A percentile compares a stretch with the other conserved stretches of the same genome.
Conservation (phyloP, 2,113 vertebrate species). For the Puma concolor region DNA sequence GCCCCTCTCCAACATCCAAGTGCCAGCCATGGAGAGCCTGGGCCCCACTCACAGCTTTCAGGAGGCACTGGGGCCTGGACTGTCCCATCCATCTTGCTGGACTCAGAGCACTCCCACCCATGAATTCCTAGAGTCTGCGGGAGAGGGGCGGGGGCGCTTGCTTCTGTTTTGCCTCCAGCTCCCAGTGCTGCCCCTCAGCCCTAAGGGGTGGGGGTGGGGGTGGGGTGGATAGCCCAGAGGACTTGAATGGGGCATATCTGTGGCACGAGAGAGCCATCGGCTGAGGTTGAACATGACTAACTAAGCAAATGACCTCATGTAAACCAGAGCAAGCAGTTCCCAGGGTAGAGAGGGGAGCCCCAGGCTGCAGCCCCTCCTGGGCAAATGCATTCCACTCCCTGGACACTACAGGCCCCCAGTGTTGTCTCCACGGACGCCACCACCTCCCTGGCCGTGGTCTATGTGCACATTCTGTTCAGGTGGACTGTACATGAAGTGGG, state of each 20-base stretch:
- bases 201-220: not conserved
- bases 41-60: not conserved
- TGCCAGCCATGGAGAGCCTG: not conserved
- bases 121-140: not conserved
- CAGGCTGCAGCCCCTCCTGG: not conserved
- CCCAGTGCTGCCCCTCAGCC: not conserved
- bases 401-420: not conserved
- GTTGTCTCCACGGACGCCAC: not conserved
- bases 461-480: not conserved
- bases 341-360: not conserved
- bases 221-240: not conserved
- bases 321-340: not conserved
- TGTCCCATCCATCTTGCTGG: not conserved
- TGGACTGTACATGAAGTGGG: not conserved
- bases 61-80: not conserved
- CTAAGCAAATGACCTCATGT: not conserved
- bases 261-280: fast-evolving
- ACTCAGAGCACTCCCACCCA: not conserved
- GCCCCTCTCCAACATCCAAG: not conserved
- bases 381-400: not conserved
- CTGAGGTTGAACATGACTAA: too few relatives aligned
- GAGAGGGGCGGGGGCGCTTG: not conserved
- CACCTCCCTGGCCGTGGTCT: not conserved
- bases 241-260: fast-evolving
- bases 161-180: not conserved